Evolutionary conservation across 2,888 invertebrate genomes (phyloP), one percentile per base, ranked within the genome.

Genomic region (Rhamphomyia laevipes): DNA sequence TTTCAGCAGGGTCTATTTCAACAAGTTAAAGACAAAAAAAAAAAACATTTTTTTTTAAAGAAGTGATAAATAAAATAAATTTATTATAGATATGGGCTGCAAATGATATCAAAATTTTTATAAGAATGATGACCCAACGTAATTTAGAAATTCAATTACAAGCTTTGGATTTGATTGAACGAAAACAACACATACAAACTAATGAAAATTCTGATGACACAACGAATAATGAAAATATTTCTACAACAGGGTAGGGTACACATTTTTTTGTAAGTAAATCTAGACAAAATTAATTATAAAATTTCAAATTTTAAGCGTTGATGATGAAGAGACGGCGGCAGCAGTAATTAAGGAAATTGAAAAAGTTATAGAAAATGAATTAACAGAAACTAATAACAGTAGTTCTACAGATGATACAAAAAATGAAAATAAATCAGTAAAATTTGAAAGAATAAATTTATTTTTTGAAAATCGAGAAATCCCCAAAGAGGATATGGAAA

Each of bases 101-200:
- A 1, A 92, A 93, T 63, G 91, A 94, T 68, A 87, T 84, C 59
- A 81, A 84, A 55, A 85, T 92, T 69, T 94, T 94, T 65, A 84
- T 85, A 50, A 80, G 86, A 53, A 86, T 94, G 83, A 94, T 94
- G 94, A 86, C 84, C 9, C 88, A 91, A 64, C 84, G 89, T 61
- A 94, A 94, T 67, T 81, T 93, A 21, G 92, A 93, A 63, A 73
- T 94, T 33, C 94, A 94, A 65, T 71, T 94, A 53, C 85, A 94
- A 75, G 89, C 90, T 1, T 68, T 91, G 56, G 89, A 89, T 67
- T 73, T 90, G 59, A 84, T 91, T 47, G 88, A 89, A 63, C 78
- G 83, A 59, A 81, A 85, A 57, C 86, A 81, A 77, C 45, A 80
- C n/a, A n/a, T n/a, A 17, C 70, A 76, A 0, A 74, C 74, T 27